Base-by-base conservation (phyloP, 2,797 vertebrate species). In the Lepidocolaptes lacrymiger region DNA sequence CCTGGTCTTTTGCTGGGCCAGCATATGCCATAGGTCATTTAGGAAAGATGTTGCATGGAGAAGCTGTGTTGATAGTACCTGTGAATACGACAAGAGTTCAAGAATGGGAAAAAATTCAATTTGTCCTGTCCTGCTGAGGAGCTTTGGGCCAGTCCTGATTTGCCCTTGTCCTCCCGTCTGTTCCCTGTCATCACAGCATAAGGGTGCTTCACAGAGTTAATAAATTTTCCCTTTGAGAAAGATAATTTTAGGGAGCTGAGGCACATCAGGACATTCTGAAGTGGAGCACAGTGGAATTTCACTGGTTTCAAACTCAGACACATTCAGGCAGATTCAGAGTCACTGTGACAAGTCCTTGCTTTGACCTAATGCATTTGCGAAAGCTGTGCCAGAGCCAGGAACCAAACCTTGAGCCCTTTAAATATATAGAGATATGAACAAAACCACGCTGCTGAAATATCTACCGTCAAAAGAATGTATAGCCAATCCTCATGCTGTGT, bases 161-260 rank as follows among this genome's bases (percentile, higher is more conserved):
- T 88, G 89, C 76, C 82, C 49, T 88, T 72, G 49, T 84, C 55
- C 30, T 90, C 2, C 2, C 54, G 28, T 39, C 63, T 75, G 49
- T 88, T 91, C 85, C 71, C 63, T 44, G 27, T 91, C 87, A 56
- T 85, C 75, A 74, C 66, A 87, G 75, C 78, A 72, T 83, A 78
- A 87, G 61, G 48, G 22, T 79, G 34, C 56, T 91, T 95, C 86
- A 74, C 56, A 67, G 64, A 81, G 46, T 28, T 69, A 89, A 91
- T 89, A 85, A 11, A 91, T 91, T 89, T 94, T 77, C 51, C 23
- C 54, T 89, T 85, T 21, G 56, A 91, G 56, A 34, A 71, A 66
- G 73, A 56, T 96, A 92, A 91, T 91, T 91, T 94, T 95, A 93
- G 84, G 74, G 67, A 91, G 26, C 52, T 43, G 74, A 91, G 56